Conservation (phyloP, 2,113 vertebrate species). For the Labeo rohita region DNA sequence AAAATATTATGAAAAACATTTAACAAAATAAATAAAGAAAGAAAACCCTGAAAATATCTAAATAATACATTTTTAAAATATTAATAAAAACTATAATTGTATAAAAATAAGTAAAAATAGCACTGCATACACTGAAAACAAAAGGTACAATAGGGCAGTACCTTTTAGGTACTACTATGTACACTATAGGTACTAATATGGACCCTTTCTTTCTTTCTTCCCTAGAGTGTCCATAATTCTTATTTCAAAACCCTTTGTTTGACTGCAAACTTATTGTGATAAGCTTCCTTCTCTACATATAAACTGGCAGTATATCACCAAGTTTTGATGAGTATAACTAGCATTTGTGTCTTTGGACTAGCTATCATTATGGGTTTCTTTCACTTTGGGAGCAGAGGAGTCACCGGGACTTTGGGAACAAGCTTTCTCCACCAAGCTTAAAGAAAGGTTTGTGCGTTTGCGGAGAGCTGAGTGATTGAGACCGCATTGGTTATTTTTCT, state of each 20-base stretch:
- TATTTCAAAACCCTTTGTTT: neutral
- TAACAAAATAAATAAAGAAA: too few relatives aligned
- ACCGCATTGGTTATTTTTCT: constrained; percentile 43
- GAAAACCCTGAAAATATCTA: too few relatives aligned
- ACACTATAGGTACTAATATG: too few relatives aligned
- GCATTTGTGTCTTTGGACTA: neutral
- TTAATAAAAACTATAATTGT: too few relatives aligned
- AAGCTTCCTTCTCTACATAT: neutral
- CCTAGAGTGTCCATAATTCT: neutral
- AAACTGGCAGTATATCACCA: neutral
- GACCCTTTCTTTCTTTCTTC: too few relatives aligned
- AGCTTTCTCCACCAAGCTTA: neutral
- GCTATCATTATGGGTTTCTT: neutral
- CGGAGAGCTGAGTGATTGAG: constrained; percentile 32
- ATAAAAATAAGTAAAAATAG: too few relatives aligned
- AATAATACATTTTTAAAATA: too few relatives aligned
- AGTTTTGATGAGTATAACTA: neutral
- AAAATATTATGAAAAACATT: too few relatives aligned
- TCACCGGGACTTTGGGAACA: neutral
- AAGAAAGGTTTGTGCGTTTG: neutral
- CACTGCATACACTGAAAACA: too few relatives aligned
- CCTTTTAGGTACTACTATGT: too few relatives aligned
- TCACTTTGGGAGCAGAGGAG: neutral
- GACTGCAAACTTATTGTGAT: too few relatives aligned
- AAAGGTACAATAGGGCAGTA: too few relatives aligned